Base-by-base conservation (phyloP, 64 coral and sea anemone genomes). In the Astreopora myriophthalma region DNA sequence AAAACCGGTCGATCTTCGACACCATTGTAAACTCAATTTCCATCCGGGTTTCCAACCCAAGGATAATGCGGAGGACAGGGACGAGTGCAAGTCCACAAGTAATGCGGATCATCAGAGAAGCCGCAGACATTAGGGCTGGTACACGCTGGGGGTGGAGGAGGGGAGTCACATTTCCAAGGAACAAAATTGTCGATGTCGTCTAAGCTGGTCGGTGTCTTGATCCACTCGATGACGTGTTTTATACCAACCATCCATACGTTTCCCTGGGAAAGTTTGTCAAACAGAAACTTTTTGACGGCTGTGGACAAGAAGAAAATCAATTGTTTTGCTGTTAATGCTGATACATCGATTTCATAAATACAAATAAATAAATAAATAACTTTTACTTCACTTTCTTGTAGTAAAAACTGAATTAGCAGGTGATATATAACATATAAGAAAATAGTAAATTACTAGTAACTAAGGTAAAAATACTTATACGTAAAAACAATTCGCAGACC, bases 141-240 rank as follows among this genome's bases (percentile, higher is more conserved):
- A 75, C 94, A 92, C 1, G 81, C 71, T 39, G 81, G 80, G 64
- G 87, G 90, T n/a, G 96, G 96, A 0, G 90, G 69, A 14, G 96
- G 96, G 9, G 70, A 36, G 82, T 98, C 87, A 28, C 96, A 98
- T 84, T 83, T 89, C 96, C 96, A 98, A 0, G 96, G 93, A 0
- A 57, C 16, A 46, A 98, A 98, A 38, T 84, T 77, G 3, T 92
- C 52, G 90, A 98, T 93, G n/a, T 95, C 79, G 72, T 95, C 87
- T 17, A 93, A 87, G 13, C 58, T 90, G 13, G 87, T 90, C 3
- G 96, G 96, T 14, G 89, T 79, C 49, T 90, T 87, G 29, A 98
- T 98, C 96, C 96, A 98, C 33, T 92, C 80, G 28, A 98, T 87
- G 23, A 79, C 94, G n/a, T 98, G 96, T 6, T 90, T 89, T 30